These are phyloP conservation scores for Trachemys scripta DNA, from an alignment of 2,113 vertebrate species.

Conservation along the genomic window DNA sequence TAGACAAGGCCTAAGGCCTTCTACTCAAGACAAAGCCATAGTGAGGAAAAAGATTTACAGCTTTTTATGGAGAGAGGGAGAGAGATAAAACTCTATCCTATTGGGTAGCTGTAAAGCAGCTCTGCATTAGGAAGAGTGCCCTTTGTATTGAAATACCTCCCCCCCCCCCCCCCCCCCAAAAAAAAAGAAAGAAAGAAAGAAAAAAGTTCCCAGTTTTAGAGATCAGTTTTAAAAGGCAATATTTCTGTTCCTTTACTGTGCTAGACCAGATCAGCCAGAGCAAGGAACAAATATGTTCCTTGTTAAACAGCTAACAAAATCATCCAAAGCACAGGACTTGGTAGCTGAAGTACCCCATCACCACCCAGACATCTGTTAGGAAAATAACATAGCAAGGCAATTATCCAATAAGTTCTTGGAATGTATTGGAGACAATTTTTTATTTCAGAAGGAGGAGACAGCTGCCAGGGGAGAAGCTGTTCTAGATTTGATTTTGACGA, in stretches of 20 bases:
- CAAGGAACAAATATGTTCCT: background rate
- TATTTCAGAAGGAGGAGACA: too few relatives aligned
- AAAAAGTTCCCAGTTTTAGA: background rate
- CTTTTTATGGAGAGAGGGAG: background rate
- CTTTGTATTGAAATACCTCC: background rate
- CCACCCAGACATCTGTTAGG: too few relatives aligned
- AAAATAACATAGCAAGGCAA: too few relatives aligned
- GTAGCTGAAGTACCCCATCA: too few relatives aligned
- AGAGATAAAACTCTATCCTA: background rate
- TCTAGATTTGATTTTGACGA: too few relatives aligned
- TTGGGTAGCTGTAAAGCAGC: background rate
- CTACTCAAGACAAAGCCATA: background rate
- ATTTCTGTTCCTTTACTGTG: background rate
- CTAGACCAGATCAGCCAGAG: background rate
- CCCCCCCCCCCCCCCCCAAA: fast-evolving
- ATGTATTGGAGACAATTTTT: too few relatives aligned
- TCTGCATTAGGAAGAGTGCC: background rate
- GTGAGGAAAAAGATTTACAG: background rate
- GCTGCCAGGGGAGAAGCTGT: too few relatives aligned
- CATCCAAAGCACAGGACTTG: too few relatives aligned
- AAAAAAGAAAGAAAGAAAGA: too few relatives aligned
- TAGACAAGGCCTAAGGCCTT: too few relatives aligned
- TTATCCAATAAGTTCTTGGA: too few relatives aligned
- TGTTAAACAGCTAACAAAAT: too few relatives aligned
- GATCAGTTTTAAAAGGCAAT: background rate